Percentiles rank a stretch among this genome's conserved stretches.
These are phyloP conservation scores for Chironomus tepperi DNA, from an alignment of 1,140 invertebrate genomes.

Conservation along the genomic window DNA sequence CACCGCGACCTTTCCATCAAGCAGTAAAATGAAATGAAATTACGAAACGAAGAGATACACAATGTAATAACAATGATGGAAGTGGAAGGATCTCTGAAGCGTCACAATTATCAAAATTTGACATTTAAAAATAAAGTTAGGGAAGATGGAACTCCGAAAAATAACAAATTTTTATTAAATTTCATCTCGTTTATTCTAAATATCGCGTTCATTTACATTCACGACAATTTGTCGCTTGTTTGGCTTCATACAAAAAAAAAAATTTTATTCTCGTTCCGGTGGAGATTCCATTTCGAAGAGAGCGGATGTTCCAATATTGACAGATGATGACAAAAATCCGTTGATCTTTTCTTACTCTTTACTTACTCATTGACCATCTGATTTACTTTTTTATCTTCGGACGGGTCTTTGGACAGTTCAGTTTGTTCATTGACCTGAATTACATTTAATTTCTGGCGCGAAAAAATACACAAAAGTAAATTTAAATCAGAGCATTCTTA, in stretches of 20 bases:
- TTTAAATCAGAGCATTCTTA: neutral
- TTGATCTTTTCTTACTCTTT: neutral
- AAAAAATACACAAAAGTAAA: neutral
- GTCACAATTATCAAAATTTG: neutral
- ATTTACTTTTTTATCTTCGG: neutral
- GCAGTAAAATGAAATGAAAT: neutral
- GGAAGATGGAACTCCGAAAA: too few species aligned
- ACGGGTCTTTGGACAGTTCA: too few species aligned
- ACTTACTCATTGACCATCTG: neutral
- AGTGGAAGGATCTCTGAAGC: neutral
- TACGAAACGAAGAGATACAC: neutral
- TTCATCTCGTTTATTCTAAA: neutral
- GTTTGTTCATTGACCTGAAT: neutral
- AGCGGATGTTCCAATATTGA: conserved; percentile 22
- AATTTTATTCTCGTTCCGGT: conserved; percentile 15
- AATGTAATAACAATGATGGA: too few species aligned
- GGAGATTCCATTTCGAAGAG: neutral
- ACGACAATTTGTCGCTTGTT: conserved; percentile 17
- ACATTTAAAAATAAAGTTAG: neutral
- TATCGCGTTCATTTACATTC: neutral
- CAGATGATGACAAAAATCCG: conserved; percentile 21
- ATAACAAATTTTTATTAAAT: neutral
- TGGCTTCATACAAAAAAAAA: too few species aligned
- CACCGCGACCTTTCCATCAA: neutral
- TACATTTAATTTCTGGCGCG: neutral